Percentiles rank a stretch among this genome's conserved stretches.
Evolutionary conservation across 2,888 invertebrate species (phyloP).

Genomic region (Malthinus seriepunctatus): DNA sequence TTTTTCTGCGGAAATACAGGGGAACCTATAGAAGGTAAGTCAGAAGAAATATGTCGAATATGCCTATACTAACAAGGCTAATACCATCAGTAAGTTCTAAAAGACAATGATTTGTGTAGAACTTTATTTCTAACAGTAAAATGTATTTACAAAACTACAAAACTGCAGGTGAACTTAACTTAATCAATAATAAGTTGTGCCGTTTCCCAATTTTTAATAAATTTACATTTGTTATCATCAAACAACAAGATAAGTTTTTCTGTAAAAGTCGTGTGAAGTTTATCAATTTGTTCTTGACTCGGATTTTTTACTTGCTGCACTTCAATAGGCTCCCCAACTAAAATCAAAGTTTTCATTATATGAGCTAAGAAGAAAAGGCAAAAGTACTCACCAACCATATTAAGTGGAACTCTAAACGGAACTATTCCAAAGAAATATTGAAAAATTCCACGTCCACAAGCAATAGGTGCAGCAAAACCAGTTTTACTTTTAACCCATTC

Average conservation of each 20-base stretch:
- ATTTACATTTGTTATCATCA: slow-evolving; percentile 54
- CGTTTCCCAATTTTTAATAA: no score
- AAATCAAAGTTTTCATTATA: neutral
- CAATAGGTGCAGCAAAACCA: slow-evolving; percentile 77
- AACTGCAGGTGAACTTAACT: no score
- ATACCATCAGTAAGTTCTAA: no score
- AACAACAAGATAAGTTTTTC: slow-evolving; percentile 72
- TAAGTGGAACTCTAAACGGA: slow-evolving; percentile 78
- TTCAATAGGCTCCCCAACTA: slow-evolving; percentile 86
- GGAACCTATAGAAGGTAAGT: no score
- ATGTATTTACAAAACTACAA: neutral
- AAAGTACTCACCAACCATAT: slow-evolving; percentile 78
- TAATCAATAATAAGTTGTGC: neutral
- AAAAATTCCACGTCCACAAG: slow-evolving; percentile 84
- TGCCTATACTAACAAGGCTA: no score
- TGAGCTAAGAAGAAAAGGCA: neutral
- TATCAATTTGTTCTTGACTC: slow-evolving; percentile 72
- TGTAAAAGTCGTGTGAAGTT: slow-evolving; percentile 76
- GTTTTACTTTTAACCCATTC: slow-evolving; percentile 66
- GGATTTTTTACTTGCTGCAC: slow-evolving; percentile 74
- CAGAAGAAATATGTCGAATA: no score
- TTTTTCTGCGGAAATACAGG: no score
- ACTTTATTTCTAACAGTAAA: no score
- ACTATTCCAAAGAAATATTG: slow-evolving; percentile 88
- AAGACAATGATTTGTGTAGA: no score